Base-by-base conservation (phyloP, 2,797 vertebrate genomes). In the Paguma larvata region DNA sequence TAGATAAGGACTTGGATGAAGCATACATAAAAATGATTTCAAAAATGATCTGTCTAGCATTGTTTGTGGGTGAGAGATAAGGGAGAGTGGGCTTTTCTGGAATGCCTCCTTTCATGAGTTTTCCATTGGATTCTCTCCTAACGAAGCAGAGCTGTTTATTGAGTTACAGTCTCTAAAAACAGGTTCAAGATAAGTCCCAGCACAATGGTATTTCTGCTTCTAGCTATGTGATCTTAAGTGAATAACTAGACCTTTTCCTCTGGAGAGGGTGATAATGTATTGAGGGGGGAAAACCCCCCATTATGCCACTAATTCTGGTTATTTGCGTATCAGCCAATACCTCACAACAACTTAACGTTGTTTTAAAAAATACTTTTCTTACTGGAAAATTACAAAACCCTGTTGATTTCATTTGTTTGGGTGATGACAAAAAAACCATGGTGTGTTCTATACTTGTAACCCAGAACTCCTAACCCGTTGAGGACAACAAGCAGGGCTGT, bases 291-390 rank as follows among this genome's bases (percentile, higher is more conserved):
- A 21, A 19, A 83, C 53, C 53, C 78, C 34, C 32, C 34, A 53
- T 92, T 78, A 38, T 73, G 18, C 12, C 70, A 41, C 6, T 46
- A 44, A 67, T 83, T 79, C 67, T 67, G 30, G 2, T 78, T 41
- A 70, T 94, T 86, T 86, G 3, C 78, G 6, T 79, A 48, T 94
- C 48, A 89, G 11, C 68, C 91, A 85, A 5, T 23, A 95, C 34
- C n/a, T 94, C 68, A 93, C 14, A 92, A 53, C 27, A 78, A 8
- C 32, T 53, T 73, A 75, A 91, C 53, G 48, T 96, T 44, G 53
- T 85, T 87, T 97, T 67, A 59, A 96, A 96, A 23, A 93, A 23
- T 91, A 82, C 15, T 85, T n/a, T 87, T 77, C 73, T 82, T 73
- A 53, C 48, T 83, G 32, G 56, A 90, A 90, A 87, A 95, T 27